Conservation (phyloP, 2,888 invertebrate species). For the Siphlonurus alternatus region DNA sequence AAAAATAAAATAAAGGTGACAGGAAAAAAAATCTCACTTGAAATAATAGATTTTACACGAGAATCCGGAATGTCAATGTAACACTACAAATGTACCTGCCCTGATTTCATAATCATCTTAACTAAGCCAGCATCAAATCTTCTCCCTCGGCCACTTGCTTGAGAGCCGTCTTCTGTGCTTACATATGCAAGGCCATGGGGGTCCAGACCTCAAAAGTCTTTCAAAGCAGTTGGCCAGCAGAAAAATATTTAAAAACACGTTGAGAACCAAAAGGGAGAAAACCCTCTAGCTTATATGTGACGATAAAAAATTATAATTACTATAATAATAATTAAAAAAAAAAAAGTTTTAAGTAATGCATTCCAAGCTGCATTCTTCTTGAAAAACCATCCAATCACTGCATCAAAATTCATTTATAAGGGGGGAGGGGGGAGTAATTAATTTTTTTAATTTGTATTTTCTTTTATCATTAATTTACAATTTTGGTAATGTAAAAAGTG, state of each 20-base stretch:
- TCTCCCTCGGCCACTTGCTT: neutral
- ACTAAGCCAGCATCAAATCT: constrained; percentile 8
- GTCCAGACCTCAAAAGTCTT: constrained; percentile 1
- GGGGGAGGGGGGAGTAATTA: no score
- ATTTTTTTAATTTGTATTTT: neutral
- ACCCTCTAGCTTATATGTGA: neutral
- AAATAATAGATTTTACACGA: constrained; percentile 19
- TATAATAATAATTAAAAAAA: neutral
- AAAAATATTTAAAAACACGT: neutral
- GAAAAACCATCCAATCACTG: neutral
- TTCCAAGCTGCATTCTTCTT: neutral
- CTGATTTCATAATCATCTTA: constrained; percentile 1
- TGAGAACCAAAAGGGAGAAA: neutral
- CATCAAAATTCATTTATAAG: neutral
- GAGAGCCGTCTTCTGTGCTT: neutral
- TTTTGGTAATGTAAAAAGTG: constrained; percentile 4
- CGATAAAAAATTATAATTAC: neutral
- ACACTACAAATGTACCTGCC: constrained; percentile 10
- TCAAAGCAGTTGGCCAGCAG: constrained; percentile 1
- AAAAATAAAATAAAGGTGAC: constrained; percentile 1
- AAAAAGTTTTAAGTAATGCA: neutral
- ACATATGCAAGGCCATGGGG: neutral
- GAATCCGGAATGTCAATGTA: constrained; percentile 21
- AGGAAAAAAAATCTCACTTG: constrained; percentile 7
- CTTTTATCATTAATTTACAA: neutral